phyloP scores from a whole-genome alignment of 2,113 vertebrate species.

The Lanius collurio region DNA sequence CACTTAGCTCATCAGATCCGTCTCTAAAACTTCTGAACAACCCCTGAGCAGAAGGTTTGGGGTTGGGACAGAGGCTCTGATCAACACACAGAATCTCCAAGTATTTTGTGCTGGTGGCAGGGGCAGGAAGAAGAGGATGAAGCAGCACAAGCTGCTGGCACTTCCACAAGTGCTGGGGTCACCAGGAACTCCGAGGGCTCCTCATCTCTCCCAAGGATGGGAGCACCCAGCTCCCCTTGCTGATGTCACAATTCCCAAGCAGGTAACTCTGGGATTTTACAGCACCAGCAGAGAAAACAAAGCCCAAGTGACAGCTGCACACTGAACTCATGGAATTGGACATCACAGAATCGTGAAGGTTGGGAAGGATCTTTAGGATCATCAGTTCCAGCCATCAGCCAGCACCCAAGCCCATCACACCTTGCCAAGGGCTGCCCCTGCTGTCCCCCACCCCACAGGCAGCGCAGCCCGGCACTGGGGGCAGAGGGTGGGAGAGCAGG shows the following conservation, averaged over 20 bases:
- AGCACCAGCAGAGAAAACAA: neutral
- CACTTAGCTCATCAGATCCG: neutral
- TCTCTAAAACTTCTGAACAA: neutral
- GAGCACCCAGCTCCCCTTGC: neutral
- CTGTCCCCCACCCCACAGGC: neutral
- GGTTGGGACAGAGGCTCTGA: neutral
- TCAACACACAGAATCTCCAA: neutral
- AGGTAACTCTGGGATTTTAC: neutral
- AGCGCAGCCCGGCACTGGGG: neutral
- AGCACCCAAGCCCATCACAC: accelerated
- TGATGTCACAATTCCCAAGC: accelerated
- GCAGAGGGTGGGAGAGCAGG: neutral
- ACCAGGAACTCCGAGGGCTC: neutral
- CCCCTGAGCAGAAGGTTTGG: neutral
- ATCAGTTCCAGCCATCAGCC: neutral
- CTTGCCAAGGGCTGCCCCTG: neutral
- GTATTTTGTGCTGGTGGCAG: neutral
- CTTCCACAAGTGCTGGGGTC: neutral
- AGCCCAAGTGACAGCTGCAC: neutral
- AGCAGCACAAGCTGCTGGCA: neutral
- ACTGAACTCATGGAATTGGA: accelerated
- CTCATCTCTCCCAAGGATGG: accelerated
- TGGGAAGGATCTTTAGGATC: neutral
- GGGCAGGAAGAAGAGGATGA: neutral
- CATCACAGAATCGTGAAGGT: accelerated